Conservation (phyloP, 2,797 vertebrate species). For the Hippopotamyrus pictus region DNA sequence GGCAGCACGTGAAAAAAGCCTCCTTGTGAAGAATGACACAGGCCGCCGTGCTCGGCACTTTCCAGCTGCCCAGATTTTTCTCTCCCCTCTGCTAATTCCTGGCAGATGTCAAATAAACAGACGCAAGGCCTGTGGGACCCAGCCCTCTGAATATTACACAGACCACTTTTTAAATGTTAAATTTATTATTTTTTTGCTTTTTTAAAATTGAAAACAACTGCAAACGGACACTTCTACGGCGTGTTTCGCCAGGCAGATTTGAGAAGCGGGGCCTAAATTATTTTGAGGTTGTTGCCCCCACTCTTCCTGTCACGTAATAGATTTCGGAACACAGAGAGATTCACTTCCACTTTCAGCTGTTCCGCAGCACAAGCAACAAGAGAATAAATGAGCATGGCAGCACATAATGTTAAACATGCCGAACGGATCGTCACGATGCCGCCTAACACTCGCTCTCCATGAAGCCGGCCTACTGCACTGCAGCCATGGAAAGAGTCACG, state of each 20-base stretch:
- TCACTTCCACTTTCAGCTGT: background rate
- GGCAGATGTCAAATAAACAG: conserved; percentile 35
- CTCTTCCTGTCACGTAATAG: background rate
- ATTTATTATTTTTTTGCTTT: background rate
- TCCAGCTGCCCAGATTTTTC: background rate
- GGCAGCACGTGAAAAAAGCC: background rate
- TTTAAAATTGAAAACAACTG: conserved; percentile 11
- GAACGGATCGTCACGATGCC: background rate
- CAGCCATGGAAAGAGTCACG: background rate
- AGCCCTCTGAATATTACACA: background rate
- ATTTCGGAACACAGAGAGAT: background rate
- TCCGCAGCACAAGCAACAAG: background rate
- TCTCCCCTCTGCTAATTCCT: conserved; percentile 28
- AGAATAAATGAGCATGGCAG: background rate
- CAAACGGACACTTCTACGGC: background rate
- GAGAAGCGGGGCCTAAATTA: background rate
- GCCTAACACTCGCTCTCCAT: background rate
- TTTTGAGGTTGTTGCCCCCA: background rate
- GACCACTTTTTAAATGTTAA: background rate
- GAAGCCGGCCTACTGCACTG: background rate
- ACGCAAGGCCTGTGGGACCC: background rate
- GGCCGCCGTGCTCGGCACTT: background rate
- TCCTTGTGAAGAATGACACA: background rate
- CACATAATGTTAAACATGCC: background rate
- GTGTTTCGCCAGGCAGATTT: background rate